These are phyloP conservation scores for Campopleginae sp. DNA, from an alignment of 2,888 invertebrate species.

Conservation along the genomic window DNA sequence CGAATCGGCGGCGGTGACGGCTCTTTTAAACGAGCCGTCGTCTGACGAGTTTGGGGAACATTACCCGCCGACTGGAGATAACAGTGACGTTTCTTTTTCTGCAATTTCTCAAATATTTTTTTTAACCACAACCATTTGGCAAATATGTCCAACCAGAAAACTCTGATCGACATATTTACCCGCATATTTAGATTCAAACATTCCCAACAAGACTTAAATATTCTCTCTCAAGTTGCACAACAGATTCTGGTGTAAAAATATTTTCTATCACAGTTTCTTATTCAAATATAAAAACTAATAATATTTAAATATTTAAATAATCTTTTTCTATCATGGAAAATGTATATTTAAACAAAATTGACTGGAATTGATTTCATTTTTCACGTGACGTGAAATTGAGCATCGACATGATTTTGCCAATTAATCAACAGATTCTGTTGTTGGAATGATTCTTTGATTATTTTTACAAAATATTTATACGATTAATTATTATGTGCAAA, in stretches of 20 bases:
- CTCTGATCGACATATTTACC: too few species aligned
- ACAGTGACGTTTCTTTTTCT: slow-evolving; percentile 85
- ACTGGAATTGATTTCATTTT: too few species aligned
- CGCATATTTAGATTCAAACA: too few species aligned
- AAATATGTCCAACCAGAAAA: too few species aligned
- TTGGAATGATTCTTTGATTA: too few species aligned
- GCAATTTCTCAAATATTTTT: slow-evolving; percentile 68
- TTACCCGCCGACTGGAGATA: slow-evolving; percentile 85
- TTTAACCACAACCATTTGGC: not conserved
- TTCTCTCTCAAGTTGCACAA: not conserved
- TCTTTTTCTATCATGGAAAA: not conserved
- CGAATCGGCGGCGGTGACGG: slow-evolving; percentile 79
- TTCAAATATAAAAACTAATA: not conserved
- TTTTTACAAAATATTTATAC: too few species aligned
- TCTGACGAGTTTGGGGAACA: slow-evolving; percentile 85
- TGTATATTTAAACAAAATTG: too few species aligned
- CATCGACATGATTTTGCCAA: too few species aligned
- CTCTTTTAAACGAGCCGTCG: slow-evolving; percentile 80
- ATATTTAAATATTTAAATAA: too few species aligned
- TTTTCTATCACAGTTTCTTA: not conserved
- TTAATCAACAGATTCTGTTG: too few species aligned
- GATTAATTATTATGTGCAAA: not conserved
- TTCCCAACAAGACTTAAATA: not conserved
- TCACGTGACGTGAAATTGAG: too few species aligned
- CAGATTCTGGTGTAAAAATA: not conserved